Conservation (phyloP, 2,797 vertebrate species). For the Lacerta bilineata region DNA sequence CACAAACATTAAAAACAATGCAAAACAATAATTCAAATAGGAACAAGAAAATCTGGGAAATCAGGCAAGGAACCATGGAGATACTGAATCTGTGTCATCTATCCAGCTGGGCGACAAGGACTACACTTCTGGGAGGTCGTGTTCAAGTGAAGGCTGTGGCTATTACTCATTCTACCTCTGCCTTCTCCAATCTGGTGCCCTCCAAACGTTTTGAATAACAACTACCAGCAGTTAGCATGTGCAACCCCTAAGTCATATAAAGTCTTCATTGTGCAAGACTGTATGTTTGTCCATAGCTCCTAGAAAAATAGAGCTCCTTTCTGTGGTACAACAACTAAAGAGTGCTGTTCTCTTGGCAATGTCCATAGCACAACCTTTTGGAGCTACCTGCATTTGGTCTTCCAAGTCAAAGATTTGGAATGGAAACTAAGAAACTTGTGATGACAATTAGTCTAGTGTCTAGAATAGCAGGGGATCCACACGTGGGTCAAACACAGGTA, state of each 20-base stretch:
- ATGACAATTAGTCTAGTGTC: not conserved
- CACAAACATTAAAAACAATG: not conserved
- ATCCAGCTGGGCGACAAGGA: not conserved
- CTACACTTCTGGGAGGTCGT: not conserved
- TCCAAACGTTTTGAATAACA: too few species aligned
- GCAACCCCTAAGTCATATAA: not conserved
- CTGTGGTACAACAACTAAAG: not conserved
- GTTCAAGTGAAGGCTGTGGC: not conserved
- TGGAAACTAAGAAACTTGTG: not conserved
- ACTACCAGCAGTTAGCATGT: too few species aligned
- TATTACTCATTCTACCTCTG: not conserved
- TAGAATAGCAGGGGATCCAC: not conserved
- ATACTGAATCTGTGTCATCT: not conserved
- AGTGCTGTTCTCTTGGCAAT: not conserved
- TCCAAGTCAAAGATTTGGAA: not conserved
- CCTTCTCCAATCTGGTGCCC: too few species aligned
- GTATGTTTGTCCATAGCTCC: not conserved
- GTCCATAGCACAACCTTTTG: not conserved
- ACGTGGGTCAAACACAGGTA: not conserved
- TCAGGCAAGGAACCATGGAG: not conserved
- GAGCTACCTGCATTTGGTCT: not conserved
- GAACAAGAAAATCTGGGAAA: not conserved
- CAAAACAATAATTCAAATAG: not conserved
- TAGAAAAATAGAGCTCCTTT: not conserved
- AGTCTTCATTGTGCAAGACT: not conserved